phyloP scores from a whole-genome alignment of 2,888 invertebrate genomes.

The Thera obeliscata region DNA sequence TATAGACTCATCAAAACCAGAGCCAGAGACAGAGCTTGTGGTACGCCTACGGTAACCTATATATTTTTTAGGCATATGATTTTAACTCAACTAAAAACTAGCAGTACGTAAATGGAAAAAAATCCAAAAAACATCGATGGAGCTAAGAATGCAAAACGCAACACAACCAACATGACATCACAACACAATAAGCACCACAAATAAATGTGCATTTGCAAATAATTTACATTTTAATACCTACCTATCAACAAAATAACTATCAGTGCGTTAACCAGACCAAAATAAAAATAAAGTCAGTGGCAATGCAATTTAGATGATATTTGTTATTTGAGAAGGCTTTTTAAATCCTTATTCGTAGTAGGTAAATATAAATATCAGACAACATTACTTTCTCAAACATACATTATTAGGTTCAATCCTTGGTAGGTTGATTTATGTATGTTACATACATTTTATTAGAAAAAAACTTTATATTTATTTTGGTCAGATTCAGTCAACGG shows the following conservation, averaged over 20 bases:
- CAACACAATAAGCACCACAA: constrained; percentile 59
- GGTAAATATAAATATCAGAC: no score
- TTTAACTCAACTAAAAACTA: not conserved
- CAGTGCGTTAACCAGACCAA: not conserved
- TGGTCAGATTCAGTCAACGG: not conserved
- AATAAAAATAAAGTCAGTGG: not conserved
- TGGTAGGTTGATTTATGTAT: no score
- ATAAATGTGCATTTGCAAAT: constrained; percentile 47
- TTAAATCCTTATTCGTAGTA: no score
- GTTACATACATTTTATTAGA: no score
- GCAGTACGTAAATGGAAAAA: constrained; percentile 35
- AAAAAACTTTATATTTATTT: not conserved
- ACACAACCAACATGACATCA: constrained; percentile 66
- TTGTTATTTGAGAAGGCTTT: not conserved
- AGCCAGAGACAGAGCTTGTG: not conserved
- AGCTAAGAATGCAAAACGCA: constrained; percentile 43
- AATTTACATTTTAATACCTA: not conserved
- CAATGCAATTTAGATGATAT: not conserved
- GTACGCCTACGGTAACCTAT: no score
- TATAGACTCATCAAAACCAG: no score
- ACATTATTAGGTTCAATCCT: no score
- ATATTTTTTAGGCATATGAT: not conserved
- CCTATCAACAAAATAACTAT: not conserved
- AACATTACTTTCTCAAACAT: no score
- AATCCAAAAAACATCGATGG: constrained; percentile 48